Evolutionary conservation across 2,797 vertebrate genomes (phyloP), one percentile per base, ranked within the genome.

Genomic region (Zenarchopterus dispar): DNA sequence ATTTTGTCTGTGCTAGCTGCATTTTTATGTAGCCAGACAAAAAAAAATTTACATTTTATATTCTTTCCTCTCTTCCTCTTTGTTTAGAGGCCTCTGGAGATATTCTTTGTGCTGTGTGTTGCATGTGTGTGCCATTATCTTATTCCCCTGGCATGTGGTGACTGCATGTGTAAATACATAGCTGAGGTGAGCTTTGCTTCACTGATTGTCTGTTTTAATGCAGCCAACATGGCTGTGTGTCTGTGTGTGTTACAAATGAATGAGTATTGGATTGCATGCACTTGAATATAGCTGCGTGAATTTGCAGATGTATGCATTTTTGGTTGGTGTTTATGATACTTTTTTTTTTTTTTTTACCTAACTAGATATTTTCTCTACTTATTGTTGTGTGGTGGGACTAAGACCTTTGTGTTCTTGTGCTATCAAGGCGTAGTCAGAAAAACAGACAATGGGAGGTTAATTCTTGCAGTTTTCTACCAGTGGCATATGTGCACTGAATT

Each of bases 11-110:
- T 49, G 45, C 68, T 56, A 3, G 51, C 71, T 78, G 74, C 73
- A 77, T 87, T 84, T 85, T 80, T 80, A 84, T 84, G 54, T 62
- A 73, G 77, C 45, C 61, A 77, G 70, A 81, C 67, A 62, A 62
- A 73, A 64, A 73, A 64, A 76, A 62, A 78, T 70, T 78, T 61
- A 70, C 70, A 79, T 73, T 75, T 80, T 68, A 72, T 66, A 77
- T 80, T 76, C 57, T 66, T 44, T 50, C 15, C 47, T 52, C 15
- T 64, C 22, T 62, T 68, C 59, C 18, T 65, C 56, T 63, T 28
- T 77, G 68, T 67, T 80, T 63, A 78, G 61, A 78, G 46, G 68
- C 62, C 78, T 70, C 79, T 22, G 26, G 75, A 84, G 80, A 78
- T 45, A 26, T 51, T 77, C 28, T 73, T 21, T 47, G 67, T 26